These are phyloP conservation scores for Rhodeus uyekii DNA, from an alignment of 2,797 vertebrate genomes.

Conservation along the genomic window DNA sequence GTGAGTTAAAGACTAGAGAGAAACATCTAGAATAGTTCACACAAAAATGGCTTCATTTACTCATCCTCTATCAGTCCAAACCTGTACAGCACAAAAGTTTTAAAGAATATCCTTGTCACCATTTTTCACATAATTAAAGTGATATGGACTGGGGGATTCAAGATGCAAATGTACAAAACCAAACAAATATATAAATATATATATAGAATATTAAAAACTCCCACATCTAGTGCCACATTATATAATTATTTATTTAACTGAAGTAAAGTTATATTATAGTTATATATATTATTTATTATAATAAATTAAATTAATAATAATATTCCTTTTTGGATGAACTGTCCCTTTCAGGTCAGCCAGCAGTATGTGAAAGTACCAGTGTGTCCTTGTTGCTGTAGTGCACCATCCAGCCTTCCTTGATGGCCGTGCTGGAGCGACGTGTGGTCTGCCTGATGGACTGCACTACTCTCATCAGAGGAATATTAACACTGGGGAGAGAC, in stretches of 20 bases:
- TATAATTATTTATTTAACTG: too few species aligned
- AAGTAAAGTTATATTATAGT: too few species aligned
- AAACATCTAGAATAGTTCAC: not conserved
- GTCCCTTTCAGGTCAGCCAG: not conserved
- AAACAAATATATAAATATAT: not conserved
- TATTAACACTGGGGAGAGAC: slow-evolving; percentile 76
- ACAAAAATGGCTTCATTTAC: not conserved
- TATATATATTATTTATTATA: too few species aligned
- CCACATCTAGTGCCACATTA: not conserved
- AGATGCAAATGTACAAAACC: not conserved
- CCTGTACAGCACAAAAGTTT: not conserved
- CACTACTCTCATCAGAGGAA: slow-evolving; percentile 92
- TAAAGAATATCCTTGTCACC: not conserved
- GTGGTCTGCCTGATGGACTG: slow-evolving; percentile 91
- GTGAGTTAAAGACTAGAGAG: not conserved
- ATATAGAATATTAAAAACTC: not conserved
- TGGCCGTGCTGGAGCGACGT: slow-evolving; percentile 86
- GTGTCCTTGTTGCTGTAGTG: slow-evolving; percentile 94
- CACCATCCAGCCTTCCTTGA: slow-evolving; percentile 93
- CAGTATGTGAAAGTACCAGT: slow-evolving; percentile 74
- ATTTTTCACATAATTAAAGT: not conserved
- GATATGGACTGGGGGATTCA: not conserved
- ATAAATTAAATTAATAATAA: too few species aligned
- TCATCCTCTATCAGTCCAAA: not conserved
- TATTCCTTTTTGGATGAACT: not conserved